Percentiles rank a stretch among this genome's conserved stretches.
Conservation (phyloP, 2,113 vertebrate species). For the Eurypyga helias region DNA sequence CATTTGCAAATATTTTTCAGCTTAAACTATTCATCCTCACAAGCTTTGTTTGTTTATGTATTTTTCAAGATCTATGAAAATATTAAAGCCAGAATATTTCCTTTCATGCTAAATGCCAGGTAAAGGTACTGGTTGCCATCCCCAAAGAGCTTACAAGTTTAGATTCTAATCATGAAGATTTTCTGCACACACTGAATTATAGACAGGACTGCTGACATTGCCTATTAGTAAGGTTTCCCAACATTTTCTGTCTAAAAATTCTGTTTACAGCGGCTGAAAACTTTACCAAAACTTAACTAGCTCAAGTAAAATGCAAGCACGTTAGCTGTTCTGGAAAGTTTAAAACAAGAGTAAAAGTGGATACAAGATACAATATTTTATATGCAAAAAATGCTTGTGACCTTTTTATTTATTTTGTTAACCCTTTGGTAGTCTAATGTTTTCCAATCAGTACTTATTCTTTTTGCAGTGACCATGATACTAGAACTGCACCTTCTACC, state of each 20-base stretch:
- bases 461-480: not conserved
- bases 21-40: not conserved
- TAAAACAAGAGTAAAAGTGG: not conserved
- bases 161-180: not conserved
- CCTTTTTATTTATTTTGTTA: not conserved
- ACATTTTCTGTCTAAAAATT: not conserved
- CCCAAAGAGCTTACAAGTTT: not conserved
- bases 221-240: not conserved
- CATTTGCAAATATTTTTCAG: not conserved
- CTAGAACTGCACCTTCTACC: not conserved
- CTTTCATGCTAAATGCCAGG: not conserved
- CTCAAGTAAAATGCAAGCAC: not conserved
- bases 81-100: not conserved
- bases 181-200: not conserved
- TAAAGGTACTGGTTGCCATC: not conserved
- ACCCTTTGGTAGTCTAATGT: not conserved
- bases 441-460: not conserved
- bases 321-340: not conserved
- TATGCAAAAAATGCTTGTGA: not conserved
- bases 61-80: not conserved
- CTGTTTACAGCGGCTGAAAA: not conserved
- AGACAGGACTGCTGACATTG: not conserved
- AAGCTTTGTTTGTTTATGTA: not conserved
- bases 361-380: fast-evolving
- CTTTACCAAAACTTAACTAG: not conserved